Evolutionary conservation across 1,140 invertebrate species (phyloP), one percentile per base, ranked within the genome.

Genomic region (Augochlora pura): DNA sequence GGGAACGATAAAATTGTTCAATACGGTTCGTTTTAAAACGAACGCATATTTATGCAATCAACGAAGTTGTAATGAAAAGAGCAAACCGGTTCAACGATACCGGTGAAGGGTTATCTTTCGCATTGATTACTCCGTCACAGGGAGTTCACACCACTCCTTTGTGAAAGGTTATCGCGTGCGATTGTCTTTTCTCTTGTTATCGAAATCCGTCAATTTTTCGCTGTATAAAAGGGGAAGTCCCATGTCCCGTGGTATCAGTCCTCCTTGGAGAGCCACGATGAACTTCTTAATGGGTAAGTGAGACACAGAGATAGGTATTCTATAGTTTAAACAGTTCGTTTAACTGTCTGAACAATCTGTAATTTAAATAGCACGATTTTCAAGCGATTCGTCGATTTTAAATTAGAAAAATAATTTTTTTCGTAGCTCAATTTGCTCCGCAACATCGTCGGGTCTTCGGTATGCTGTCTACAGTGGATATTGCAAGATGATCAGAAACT

Each of bases 211-310:
- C 64, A 85, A 88, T 87, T 88, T 88, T 86, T 75, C 83, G 87
- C 79, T 81, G 88, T 92, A 92, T 92, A 92, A 91, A 92, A 90
- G 88, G 86, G 77, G 84, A 74, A 81, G 81, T 62, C 63, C 63
- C 69, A 63, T 72, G 70, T 21, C 39, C 74, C 68, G 73, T 73
- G 67, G 72, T 67, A 88, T 66, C 87, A 93, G 92, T 92, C 75
- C 86, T 85, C 80, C 77, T 76, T 74, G 72, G 90, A 89, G 91
- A 70, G 80, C 80, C 75, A 86, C 75, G 75, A 86, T 88, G 84
- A 88, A 86, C 80, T 79, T 83, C 81, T 79, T 88, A 73, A 86
- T 69, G 75, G 87, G 88, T 91, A 88, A 90, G 88, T 88, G 59
- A 27, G 4, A 52, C 23, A 52, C 18, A 14, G 14, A 60, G n/a